A percentile compares a stretch with the other conserved stretches of the same genome.
These are phyloP conservation scores for Brachionus rotundiformis DNA, from an alignment of 1,140 invertebrate genomes.

Conservation along the genomic window DNA sequence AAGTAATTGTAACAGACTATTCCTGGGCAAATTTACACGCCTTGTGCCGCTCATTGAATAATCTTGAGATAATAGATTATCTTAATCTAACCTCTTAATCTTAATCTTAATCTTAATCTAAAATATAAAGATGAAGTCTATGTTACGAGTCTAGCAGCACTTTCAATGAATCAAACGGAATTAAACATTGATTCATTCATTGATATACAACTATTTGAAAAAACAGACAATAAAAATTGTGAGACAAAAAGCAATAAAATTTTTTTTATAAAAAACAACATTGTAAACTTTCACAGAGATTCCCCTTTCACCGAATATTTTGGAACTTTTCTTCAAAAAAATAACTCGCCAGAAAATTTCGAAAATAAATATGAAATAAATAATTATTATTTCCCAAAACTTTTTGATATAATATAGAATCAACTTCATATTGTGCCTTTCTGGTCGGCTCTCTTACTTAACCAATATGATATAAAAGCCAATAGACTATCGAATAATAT, in stretches of 20 bases:
- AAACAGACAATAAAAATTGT: not conserved
- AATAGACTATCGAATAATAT: too few species aligned
- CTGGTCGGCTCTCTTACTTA: not conserved
- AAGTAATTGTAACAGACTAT: not conserved
- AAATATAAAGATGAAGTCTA: not conserved
- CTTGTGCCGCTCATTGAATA: not conserved
- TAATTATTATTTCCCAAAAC: not conserved
- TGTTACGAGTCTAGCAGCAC: not conserved
- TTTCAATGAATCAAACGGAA: not conserved
- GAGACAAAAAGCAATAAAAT: not conserved
- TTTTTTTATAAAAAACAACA: not conserved
- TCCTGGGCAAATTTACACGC: constrained; percentile 1
- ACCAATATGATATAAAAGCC: too few species aligned
- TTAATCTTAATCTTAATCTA: not conserved
- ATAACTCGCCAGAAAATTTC: not conserved
- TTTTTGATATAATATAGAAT: not conserved
- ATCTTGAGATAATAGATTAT: constrained; percentile 1
- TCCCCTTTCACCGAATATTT: not conserved
- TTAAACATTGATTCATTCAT: not conserved
- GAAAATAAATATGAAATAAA: not conserved
- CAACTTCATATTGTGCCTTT: not conserved
- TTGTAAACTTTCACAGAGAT: not conserved
- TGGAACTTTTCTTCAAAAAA: not conserved
- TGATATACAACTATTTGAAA: not conserved
- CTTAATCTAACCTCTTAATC: not conserved